These are phyloP conservation scores for Lacanobia wlatinum DNA, from an alignment of 2,888 invertebrate genomes.

Conservation along the genomic window DNA sequence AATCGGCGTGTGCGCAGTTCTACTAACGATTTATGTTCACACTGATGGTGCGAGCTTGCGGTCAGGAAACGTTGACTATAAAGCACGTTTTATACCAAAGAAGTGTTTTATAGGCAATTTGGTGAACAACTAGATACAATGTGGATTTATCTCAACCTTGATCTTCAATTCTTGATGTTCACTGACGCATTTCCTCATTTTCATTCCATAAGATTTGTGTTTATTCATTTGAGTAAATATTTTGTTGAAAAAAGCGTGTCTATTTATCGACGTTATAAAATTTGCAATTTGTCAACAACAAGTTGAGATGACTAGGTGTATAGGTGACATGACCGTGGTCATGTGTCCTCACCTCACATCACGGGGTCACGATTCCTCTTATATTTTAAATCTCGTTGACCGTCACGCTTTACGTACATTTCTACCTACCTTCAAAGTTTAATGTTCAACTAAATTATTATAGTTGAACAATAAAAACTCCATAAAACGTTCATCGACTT, in stretches of 20 bases:
- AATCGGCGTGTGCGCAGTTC: conserved; percentile 30
- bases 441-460: conserved; percentile 1
- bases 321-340: no score
- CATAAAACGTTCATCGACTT: not conserved
- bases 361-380: not conserved
- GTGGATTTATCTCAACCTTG: not conserved
- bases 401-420: not conserved
- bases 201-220: not conserved
- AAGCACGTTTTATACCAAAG: conserved; percentile 4
- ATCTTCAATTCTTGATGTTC: not conserved
- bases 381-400: conserved; percentile 5
- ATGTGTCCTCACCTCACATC: no score
- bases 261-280: no score
- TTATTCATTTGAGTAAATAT: no score
- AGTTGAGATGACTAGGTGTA: no score
- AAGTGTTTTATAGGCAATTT: conserved; percentile 1
- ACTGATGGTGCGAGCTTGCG: conserved; percentile 10
- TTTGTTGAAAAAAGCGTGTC: no score
- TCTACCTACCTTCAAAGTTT: not conserved
- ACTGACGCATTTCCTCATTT: not conserved
- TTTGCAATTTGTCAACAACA: not conserved
- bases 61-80: not conserved
- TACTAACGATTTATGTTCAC: conserved; percentile 36
- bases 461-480: not conserved
- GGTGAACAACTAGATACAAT: not conserved